A percentile compares a stretch with the other conserved stretches of the same genome.
Conservation (phyloP, 2,113 vertebrate species). For the Coptodon rendalli region DNA sequence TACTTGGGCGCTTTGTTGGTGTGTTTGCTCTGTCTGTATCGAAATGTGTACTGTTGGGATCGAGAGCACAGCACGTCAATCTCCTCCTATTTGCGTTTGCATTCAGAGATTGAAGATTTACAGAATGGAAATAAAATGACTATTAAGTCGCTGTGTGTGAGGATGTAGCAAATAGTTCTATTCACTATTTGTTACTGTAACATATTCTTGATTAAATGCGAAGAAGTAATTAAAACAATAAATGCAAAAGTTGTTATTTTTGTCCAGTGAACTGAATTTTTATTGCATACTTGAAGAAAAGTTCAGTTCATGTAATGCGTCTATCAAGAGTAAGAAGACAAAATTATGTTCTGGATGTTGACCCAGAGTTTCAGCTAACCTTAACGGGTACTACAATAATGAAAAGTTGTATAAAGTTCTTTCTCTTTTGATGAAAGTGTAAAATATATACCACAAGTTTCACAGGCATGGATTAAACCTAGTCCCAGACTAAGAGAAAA, state of each 20-base stretch:
- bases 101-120: not conserved
- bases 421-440: not conserved
- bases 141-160: not conserved
- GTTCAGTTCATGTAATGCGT: not conserved
- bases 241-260: not conserved
- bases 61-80: not conserved
- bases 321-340: not conserved
- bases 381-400: not conserved
- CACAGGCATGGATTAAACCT: fast-evolving
- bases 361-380: not conserved
- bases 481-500: not conserved
- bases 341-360: not conserved
- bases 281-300: not conserved
- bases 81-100: not conserved
- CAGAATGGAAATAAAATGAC: not conserved
- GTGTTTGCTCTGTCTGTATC: not conserved
- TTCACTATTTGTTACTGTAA: not conserved
- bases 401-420: not conserved
- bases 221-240: not conserved
- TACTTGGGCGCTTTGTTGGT: not conserved
- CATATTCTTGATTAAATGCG: not conserved
- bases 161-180: not conserved
- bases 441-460: not conserved
- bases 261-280: not conserved
- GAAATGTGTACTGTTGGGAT: not conserved